Percentiles rank a stretch among this genome's conserved stretches.
phyloP scores from a whole-genome alignment of 1,140 invertebrate species.

The Trachelipus rathkii region DNA sequence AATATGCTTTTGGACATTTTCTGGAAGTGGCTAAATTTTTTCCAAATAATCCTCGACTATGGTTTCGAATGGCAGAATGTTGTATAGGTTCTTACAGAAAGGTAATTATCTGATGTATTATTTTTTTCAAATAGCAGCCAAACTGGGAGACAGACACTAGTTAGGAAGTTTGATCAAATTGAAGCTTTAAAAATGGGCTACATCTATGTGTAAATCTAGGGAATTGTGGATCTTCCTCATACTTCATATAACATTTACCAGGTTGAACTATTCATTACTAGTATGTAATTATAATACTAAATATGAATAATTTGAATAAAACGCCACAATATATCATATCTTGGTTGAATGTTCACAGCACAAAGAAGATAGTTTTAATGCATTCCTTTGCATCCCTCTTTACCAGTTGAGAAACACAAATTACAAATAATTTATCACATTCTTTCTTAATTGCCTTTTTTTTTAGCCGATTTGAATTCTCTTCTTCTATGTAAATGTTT shows the following conservation, averaged over 20 bases:
- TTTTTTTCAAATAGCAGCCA: background rate
- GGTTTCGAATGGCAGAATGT: constrained; percentile 89
- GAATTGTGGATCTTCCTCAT: background rate
- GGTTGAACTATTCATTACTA: background rate
- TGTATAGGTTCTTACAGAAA: constrained; percentile 69
- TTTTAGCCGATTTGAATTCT: no score
- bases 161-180: background rate
- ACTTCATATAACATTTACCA: background rate
- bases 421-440: no score
- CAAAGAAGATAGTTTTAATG: no score
- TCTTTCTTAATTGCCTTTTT: no score
- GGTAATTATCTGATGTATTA: constrained; percentile 51
- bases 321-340: no score
- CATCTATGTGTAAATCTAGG: background rate
- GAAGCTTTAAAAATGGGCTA: background rate
- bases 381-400: no score
- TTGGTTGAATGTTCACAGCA: no score
- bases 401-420: no score
- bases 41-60: constrained; percentile 81
- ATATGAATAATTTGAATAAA: no score
- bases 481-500: no score
- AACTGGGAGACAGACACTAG: background rate
- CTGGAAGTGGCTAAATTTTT: constrained; percentile 79
- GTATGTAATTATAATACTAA: background rate
- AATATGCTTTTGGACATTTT: constrained; percentile 85